Conservation (phyloP, 30 jellyfish, hydroid and myxozoan species). For the Cassiopea xamachana region DNA sequence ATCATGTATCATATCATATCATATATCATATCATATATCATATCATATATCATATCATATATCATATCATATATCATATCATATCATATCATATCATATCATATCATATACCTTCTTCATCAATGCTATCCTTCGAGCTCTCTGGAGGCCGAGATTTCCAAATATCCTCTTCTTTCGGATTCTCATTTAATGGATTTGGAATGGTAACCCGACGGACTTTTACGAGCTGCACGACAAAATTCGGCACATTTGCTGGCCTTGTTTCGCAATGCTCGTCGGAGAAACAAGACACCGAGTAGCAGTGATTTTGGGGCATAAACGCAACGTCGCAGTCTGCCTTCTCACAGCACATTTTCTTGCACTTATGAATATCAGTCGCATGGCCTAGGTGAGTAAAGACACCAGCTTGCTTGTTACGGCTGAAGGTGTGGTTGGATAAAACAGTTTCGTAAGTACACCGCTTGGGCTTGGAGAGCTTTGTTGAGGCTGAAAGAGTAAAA, state of each 20-base stretch:
- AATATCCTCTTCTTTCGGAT: slow-evolving; percentile 91
- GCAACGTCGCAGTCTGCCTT: slow-evolving; percentile 96
- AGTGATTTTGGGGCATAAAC: slow-evolving; percentile 97
- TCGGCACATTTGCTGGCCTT: slow-evolving; percentile 92
- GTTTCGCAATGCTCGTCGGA: slow-evolving; percentile 98
- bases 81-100: not conserved
- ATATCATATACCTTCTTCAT: slow-evolving; percentile 85
- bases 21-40: too few species aligned
- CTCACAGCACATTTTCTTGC: slow-evolving; percentile 94
- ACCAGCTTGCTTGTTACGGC: slow-evolving; percentile 96
- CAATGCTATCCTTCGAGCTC: slow-evolving; percentile 47
- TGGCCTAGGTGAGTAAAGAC: slow-evolving; percentile 97
- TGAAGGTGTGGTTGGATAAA: slow-evolving; percentile 91
- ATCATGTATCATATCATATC: too few species aligned
- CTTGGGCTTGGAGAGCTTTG: slow-evolving; percentile 61
- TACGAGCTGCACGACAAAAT: slow-evolving; percentile 88
- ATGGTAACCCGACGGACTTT: slow-evolving; percentile 97
- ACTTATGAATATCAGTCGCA: slow-evolving; percentile 82
- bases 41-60: too few species aligned
- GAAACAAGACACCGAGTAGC: slow-evolving; percentile 97
- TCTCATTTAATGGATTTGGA: slow-evolving; percentile 85
- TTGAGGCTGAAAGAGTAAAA: slow-evolving; percentile 4
- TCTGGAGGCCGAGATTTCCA: slow-evolving; percentile 83
- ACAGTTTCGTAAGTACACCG: slow-evolving; percentile 97
- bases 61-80: too few species aligned